Evolutionary conservation across 2,797 vertebrate species (phyloP), one percentile per base, ranked within the genome.

Genomic region (Harpagifer antarcticus): DNA sequence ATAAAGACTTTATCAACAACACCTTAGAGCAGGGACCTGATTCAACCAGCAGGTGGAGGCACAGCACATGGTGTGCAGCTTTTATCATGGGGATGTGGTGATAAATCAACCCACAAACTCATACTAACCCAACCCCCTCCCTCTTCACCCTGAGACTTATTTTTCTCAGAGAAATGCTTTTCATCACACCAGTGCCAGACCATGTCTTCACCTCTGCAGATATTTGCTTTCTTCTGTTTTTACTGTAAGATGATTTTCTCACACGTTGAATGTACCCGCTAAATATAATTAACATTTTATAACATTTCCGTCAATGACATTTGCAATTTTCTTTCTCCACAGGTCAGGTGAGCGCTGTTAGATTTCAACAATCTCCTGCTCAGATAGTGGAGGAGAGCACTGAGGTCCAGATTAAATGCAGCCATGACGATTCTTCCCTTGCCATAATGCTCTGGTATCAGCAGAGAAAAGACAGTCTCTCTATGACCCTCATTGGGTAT

Each of bases 371-470:
- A 2, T 69, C 80, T 37, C 14, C 4, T 4, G 70, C 82, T 2
- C 72, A 3, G 63, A 78, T 86, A 62, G 68, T 72, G 9, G 16
- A 20, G 0, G 0, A 48, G 19, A 54, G 9, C 0, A 2, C 74
- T 3, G n/a, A 1, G 1, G 81, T 79, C 5, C 19, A 84, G 1
- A 57, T 93, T 40, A 1, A 68, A 3, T 92, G 89, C 52, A 67
- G 52, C 31, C 90, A 93, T 7, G 4, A 90, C 19, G 70, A 88
- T 3, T 15, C 0, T 20, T 4, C 0, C 4, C 63, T 76, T 2
- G 0, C 9, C 0, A 9, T 77, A 0, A 91, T 92, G 89, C 75
- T 88, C 10, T 94, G 91, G 91, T 93, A 92, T 23, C 23, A 23
- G 23, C 23, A 23, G 23, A 23, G 23, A 23, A 3, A 23, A 23